Base-by-base conservation (phyloP, 2,113 vertebrate genomes). In the Rhinichthys klamathensis region DNA sequence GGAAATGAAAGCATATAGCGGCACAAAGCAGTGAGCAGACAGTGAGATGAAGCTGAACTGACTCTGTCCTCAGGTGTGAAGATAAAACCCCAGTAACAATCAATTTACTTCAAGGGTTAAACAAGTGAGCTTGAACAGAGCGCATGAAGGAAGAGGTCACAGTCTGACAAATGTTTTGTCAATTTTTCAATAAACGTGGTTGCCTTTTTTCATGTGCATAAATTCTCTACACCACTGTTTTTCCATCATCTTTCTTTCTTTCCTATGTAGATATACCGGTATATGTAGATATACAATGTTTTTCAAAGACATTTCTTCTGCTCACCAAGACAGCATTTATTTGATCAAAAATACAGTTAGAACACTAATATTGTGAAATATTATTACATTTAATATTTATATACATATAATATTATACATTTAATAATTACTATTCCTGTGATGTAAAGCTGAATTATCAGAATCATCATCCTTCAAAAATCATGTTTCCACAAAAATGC, bases 11-110 rank as follows among this genome's bases (percentile, higher is more conserved):
- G 35, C 46, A 76, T 54, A 5, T 23, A 44, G 72, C 7, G 0
- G 35, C 27, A 51, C 27, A 46, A 82, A 69, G 61, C 60, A 46
- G 60, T 32, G 58, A 65, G 56, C 63, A 72, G 49, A 60, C 65
- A 74, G 46, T 13, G 27, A 74, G 38, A 72, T 41, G n/a, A 27
- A 85, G 75, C 41, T 74, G 60, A 77, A 70, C 72, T 16, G 4
- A 16, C 30, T 56, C 74, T 61, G 77, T 88, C 80, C 58, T 84
- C 86, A 84, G 82, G 77, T 70, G 35, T 73, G 54, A 78, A 83
- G 21, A 44, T 23, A 61, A 21, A 56, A 63, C n/a, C 60, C 10
- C 67, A 80, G 30, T 38, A 12, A 67, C 8, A 60, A n/a, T 8
- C 4, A 13, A 18, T 25, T 60, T 1, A 41, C 13, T 58, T 63